phyloP scores from a whole-genome alignment of 2,113 vertebrate species.

The Anguilla japonica region DNA sequence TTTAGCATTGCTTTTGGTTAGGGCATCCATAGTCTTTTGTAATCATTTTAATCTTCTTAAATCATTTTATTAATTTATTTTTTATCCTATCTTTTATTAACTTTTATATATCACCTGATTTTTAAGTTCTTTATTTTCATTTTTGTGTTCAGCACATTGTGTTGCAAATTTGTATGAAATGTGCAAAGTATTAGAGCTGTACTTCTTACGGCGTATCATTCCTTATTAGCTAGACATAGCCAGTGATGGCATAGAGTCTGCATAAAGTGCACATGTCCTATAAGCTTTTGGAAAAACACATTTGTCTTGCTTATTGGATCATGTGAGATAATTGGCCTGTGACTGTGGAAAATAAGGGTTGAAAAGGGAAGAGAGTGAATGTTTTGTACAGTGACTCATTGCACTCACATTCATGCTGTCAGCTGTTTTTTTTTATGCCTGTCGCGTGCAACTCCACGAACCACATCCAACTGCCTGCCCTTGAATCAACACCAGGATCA shows the following conservation, averaged over 20 bases:
- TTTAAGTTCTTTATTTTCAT: too few species aligned
- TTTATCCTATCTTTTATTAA: too few species aligned
- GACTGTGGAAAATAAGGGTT: neutral
- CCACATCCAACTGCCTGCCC: neutral
- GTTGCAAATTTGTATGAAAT: too few species aligned
- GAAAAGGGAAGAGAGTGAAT: neutral
- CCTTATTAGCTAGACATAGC: neutral
- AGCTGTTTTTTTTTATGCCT: slow-evolving; percentile 10
- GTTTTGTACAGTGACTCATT: neutral
- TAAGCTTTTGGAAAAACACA: neutral
- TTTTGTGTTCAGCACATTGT: too few species aligned
- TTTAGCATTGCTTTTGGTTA: too few species aligned
- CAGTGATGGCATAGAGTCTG: neutral
- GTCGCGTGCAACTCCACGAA: slow-evolving; percentile 6
- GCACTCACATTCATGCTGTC: neutral
- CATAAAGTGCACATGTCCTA: neutral
- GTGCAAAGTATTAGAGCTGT: neutral
- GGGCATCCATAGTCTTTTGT: too few species aligned
- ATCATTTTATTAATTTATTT: too few species aligned
- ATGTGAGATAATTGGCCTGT: neutral
- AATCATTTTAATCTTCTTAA: too few species aligned
- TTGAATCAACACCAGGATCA: neutral
- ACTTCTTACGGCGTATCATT: neutral
- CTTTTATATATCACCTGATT: too few species aligned
- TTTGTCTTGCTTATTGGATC: neutral